Evolutionary conservation across 2,888 invertebrate species (phyloP), one percentile per base, ranked within the genome.

Genomic region (Xestia xanthographa): DNA sequence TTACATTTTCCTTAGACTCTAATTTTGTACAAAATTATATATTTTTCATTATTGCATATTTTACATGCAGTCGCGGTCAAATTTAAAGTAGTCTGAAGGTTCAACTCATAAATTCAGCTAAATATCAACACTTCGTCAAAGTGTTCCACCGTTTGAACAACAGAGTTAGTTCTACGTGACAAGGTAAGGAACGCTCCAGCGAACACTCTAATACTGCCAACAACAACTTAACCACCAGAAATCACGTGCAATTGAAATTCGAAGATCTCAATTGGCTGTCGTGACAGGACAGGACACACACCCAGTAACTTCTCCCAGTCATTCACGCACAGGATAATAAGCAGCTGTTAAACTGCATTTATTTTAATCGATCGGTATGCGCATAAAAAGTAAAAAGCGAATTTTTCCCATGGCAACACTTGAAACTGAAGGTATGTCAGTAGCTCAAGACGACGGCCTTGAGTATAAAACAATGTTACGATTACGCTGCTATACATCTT

Each of bases 401-500:
- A 8, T 75, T 75, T 76, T 81, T 83, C 79, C 71, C 86, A 85
- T 87, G 79, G 78, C 14, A 78, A 78, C 76, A 73, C 78, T 78
- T 83, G 69, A 78, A 85, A 76, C 77, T 82, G 82, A 81, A 83
- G 83, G 80, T 84, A 87, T 83, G 86, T 79, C 73, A 87, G 86
- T 89, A 81, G 79, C 80, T 84, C 84, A 86, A 89, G 90, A 88
- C 58, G 88, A 83, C 83, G 89, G 83, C 92, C 92, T 92, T 92
- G 92, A 86, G 73, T 82, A 80, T 66, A 80, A 67, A 86, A 87
- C 87, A 87, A 86, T 85, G 84, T 89, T 87, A 86, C 86, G 83
- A 82, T 84, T 82, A 87, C 79, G 78, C 66, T 68, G 66, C 72
- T 67, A 80, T 75, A 84, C 83, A 85, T 87, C 78, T 87, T 83